Percentiles rank a stretch among this genome's conserved stretches.
phyloP scores from a whole-genome alignment of 2,888 invertebrate genomes.

The Ochropleura leucogaster region DNA sequence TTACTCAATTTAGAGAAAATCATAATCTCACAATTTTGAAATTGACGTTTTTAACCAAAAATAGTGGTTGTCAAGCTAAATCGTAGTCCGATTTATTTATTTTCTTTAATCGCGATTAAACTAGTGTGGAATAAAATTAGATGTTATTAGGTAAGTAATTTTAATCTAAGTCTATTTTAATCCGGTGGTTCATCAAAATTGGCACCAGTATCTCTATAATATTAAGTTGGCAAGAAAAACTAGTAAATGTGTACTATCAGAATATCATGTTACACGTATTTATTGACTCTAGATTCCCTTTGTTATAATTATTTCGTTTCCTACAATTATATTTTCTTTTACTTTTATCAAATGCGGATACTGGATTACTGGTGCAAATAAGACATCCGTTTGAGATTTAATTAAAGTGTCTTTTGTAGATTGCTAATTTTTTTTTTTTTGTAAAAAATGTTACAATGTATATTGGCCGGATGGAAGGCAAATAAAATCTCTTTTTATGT shows the following conservation, averaged over 20 bases:
- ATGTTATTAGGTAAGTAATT: too few relatives aligned
- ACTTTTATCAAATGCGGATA: conserved; percentile 5
- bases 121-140: too few relatives aligned
- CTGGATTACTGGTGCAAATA: conserved; percentile 6
- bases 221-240: not conserved
- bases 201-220: not conserved
- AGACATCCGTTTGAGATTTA: conserved; percentile 23
- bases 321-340: not conserved
- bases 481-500: not conserved
- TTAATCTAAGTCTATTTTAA: too few relatives aligned
- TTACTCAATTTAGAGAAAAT: too few relatives aligned
- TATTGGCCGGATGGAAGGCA: not conserved
- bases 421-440: not conserved
- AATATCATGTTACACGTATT: not conserved
- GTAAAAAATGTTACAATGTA: not conserved
- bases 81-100: too few relatives aligned
- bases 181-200: too few relatives aligned
- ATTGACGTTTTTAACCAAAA: too few relatives aligned
- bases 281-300: not conserved
- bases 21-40: too few relatives aligned
- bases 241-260: not conserved
- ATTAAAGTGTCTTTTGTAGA: conserved; percentile 16
- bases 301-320: conserved; percentile 9
- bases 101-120: too few relatives aligned
- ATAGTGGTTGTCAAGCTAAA: too few relatives aligned